Conservation (phyloP, 1,140 invertebrate genomes). For the Dryas iulia region DNA sequence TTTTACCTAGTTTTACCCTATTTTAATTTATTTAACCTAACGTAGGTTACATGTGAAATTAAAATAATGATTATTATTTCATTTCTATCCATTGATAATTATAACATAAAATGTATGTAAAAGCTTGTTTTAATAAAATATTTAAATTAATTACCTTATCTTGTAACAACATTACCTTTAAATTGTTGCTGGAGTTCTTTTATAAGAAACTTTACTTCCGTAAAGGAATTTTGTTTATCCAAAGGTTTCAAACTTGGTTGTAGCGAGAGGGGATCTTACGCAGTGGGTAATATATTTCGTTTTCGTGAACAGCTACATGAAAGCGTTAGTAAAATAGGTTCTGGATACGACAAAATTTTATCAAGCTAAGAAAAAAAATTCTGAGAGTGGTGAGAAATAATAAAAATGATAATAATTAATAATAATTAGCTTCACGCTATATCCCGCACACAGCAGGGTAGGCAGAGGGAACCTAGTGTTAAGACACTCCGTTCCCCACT, state of each 20-base stretch:
- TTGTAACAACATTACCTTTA: slow-evolving; percentile 22
- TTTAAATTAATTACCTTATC: slow-evolving; percentile 26
- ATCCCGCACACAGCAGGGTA: too few relatives aligned
- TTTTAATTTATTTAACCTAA: too few relatives aligned
- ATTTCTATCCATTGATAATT: too few relatives aligned
- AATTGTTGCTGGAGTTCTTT: slow-evolving; percentile 27
- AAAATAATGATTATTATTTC: too few relatives aligned
- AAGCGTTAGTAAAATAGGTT: background rate
- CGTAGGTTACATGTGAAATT: too few relatives aligned
- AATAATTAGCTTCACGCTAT: too few relatives aligned
- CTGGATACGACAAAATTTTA: slow-evolving; percentile 23
- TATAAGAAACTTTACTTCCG: slow-evolving; percentile 27
- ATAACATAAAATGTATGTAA: background rate
- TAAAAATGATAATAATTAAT: too few relatives aligned
- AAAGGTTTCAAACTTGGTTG: slow-evolving; percentile 34
- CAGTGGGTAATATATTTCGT: slow-evolving; percentile 47
- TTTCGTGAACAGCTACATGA: slow-evolving; percentile 39
- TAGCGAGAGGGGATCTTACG: slow-evolving; percentile 32
- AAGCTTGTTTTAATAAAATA: slow-evolving; percentile 13
- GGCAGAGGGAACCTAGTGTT: too few relatives aligned
- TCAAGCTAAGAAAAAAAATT: background rate
- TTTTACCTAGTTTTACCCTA: too few relatives aligned
- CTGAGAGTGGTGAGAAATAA: too few relatives aligned
- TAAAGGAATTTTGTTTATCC: slow-evolving; percentile 38
- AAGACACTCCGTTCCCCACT: too few relatives aligned